A percentile compares a stretch with the other conserved stretches of the same genome.
These are phyloP conservation scores for Mungos mungo DNA, from an alignment of 2,113 vertebrate genomes.

Conservation along the genomic window DNA sequence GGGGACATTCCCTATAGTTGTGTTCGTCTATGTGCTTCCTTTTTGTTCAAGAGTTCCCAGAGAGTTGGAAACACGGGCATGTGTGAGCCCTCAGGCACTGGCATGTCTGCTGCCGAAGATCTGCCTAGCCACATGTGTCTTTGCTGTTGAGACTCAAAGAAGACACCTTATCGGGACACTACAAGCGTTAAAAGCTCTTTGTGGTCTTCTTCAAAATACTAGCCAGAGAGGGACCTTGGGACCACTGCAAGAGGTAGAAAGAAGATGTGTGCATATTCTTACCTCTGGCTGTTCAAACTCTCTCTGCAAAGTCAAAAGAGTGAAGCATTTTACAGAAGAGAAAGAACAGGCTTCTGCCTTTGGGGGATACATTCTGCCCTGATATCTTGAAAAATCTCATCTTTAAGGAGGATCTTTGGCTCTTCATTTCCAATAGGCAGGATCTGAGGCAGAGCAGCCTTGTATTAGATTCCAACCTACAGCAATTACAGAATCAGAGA, in stretches of 20 bases:
- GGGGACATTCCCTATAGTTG: constrained; percentile 52
- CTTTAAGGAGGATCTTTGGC: not conserved
- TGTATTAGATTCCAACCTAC: not conserved
- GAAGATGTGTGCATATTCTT: not conserved
- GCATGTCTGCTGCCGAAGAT: constrained; percentile 51
- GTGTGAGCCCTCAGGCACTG: constrained; percentile 55
- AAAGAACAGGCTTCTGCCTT: not conserved
- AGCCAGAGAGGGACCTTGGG: constrained; percentile 56
- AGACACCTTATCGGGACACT: constrained; percentile 53
- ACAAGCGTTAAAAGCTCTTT: constrained; percentile 31
- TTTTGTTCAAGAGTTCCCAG: constrained; percentile 38
- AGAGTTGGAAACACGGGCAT: not conserved
- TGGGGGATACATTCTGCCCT: not conserved
- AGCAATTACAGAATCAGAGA: not conserved
- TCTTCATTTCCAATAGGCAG: not conserved
- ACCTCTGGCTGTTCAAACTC: not conserved
- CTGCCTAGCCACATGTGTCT: constrained; percentile 48
- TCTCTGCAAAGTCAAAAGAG: not conserved
- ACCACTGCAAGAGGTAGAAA: constrained; percentile 61
- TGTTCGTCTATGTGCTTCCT: constrained; percentile 31
- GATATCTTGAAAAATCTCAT: not conserved
- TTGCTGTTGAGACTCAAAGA: constrained; percentile 65
- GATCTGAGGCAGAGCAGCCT: not conserved
- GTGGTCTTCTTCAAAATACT: constrained; percentile 61
- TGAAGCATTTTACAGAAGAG: not conserved